These are phyloP conservation scores for Nycticryphes semicollaris DNA, from an alignment of 2,113 vertebrate genomes.

Conservation along the genomic window DNA sequence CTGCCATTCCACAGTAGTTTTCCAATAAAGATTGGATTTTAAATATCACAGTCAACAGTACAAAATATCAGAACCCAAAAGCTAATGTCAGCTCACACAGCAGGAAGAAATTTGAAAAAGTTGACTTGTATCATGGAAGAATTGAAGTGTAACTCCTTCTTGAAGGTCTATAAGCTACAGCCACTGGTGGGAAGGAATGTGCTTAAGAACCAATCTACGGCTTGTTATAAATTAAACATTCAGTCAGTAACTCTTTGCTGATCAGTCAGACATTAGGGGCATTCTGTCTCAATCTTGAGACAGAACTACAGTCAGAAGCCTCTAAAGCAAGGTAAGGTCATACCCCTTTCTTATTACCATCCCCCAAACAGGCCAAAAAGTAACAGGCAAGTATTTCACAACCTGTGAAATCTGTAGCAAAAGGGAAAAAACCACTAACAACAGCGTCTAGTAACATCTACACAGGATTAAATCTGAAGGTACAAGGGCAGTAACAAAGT, in stretches of 20 bases:
- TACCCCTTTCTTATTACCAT: background rate
- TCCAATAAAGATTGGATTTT: background rate
- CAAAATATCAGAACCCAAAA: background rate
- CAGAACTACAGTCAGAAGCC: background rate
- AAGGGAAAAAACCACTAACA: background rate
- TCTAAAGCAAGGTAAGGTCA: background rate
- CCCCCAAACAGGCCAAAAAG: background rate
- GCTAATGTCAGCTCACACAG: background rate
- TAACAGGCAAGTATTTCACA: background rate
- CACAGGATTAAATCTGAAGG: background rate
- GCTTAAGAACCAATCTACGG: background rate
- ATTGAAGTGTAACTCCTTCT: background rate
- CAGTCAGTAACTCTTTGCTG: background rate
- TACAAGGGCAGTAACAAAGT: background rate
- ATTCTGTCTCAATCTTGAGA: background rate
- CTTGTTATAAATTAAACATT: background rate
- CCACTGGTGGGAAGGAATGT: background rate
- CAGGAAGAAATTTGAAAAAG: background rate
- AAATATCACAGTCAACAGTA: background rate
- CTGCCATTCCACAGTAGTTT: background rate
- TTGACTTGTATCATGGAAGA: background rate
- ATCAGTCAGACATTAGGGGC: background rate
- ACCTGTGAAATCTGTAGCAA: background rate
- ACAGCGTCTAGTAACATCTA: background rate
- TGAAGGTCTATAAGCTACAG: background rate